phyloP scores from a whole-genome alignment of 2,797 vertebrate genomes.

The Ammospiza maritima region DNA sequence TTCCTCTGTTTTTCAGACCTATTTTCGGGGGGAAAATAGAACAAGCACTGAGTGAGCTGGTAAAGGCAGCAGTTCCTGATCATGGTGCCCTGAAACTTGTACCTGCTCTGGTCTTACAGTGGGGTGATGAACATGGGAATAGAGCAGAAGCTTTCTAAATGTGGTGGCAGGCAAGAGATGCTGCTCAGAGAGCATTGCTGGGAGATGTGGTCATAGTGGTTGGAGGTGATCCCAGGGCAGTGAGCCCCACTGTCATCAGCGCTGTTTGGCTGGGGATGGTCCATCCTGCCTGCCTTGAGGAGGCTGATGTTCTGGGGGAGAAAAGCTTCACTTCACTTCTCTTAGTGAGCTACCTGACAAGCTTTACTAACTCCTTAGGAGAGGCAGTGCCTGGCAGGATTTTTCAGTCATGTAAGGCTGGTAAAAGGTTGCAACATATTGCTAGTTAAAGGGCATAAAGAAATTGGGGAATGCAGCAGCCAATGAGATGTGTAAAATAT shows the following conservation, averaged over 20 bases:
- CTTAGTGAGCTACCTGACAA: not conserved
- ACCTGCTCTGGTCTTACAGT: not conserved
- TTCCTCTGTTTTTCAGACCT: not conserved
- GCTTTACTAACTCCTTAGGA: not conserved
- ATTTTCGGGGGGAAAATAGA: not conserved
- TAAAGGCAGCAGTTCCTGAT: not conserved
- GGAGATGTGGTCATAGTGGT: not conserved
- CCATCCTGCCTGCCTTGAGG: not conserved
- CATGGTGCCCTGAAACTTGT: rapidly evolving
- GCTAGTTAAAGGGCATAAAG: not conserved
- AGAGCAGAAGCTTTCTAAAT: not conserved
- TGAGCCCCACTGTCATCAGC: not conserved
- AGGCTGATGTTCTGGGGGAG: not conserved
- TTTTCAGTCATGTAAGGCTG: not conserved
- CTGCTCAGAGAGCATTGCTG: not conserved
- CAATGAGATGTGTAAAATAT: not conserved
- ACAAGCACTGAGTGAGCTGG: not conserved
- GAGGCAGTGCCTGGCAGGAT: not conserved
- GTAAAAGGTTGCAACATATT: not conserved
- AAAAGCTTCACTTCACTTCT: not conserved
- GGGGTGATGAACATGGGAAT: not conserved
- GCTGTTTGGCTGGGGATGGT: not conserved
- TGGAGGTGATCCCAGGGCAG: not conserved
- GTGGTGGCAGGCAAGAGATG: not conserved
- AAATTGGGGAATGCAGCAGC: not conserved